Evolutionary conservation across 2,113 vertebrate genomes (phyloP), one percentile per base, ranked within the genome.

Genomic region (Rostratula benghalensis): DNA sequence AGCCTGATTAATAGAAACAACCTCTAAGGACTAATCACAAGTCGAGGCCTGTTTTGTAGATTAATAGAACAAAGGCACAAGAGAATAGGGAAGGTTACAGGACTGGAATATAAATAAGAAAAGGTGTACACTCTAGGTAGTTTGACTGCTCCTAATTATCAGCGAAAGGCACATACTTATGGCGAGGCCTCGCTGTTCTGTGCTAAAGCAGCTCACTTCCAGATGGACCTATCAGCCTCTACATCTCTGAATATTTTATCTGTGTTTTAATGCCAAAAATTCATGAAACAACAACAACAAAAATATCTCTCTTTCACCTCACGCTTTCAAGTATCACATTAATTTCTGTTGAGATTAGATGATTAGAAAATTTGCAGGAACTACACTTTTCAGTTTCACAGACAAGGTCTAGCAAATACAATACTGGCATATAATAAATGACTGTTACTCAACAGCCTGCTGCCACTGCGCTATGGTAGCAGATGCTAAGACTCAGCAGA

Each of bases 1-100:
- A 98, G 97, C 87, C 98, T 98, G 98, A 98, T 98, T 98, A 98
- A 98, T 91, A 98, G 97, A 97, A 98, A 97, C 97, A 97, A 97
- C 97, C 97, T 98, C 97, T 65, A 67, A 98, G 97, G 97, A 97
- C 97, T 98, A 98, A 98, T 98, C 97, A 97, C 97, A 97, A 97
- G 93, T 96, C 86, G 37, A 97, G 97, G 97, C 95, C 97, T 97
- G 97, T 97, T 98, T 97, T 97, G 95, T 97, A 97, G 98, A 98
- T 97, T 97, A 98, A 97, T 95, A 98, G 98, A 98, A 98, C 97
- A 98, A 97, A 98, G 97, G 94, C 97, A 95, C 95, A 83, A 11
- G 82, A 97, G 97, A 97, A 94, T 91, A 96, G 81, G 90, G 95
- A 92, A 95, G 94, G 91, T 95, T 73, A 94, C 94, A 83, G 96